Evolutionary conservation across 2,113 vertebrate genomes (phyloP).

Genomic region (Anthoscopus minutus): DNA sequence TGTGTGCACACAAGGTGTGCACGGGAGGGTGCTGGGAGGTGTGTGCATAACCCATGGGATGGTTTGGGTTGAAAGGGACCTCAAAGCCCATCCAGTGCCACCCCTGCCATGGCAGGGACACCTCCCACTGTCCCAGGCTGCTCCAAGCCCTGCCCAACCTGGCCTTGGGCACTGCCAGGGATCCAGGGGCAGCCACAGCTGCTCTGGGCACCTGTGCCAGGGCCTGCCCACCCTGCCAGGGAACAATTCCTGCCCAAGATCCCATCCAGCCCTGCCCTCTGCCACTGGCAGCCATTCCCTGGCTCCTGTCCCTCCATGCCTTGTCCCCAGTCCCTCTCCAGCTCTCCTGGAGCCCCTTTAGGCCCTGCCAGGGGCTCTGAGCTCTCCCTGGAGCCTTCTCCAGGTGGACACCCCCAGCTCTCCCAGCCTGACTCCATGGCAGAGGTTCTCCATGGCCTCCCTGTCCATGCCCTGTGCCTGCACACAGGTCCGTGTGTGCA

Average conservation of each 20-base stretch:
- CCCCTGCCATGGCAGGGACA: neutral
- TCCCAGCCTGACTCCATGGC: neutral
- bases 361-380: neutral
- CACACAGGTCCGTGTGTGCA: neutral
- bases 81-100: neutral
- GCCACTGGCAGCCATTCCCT: neutral
- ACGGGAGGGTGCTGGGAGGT: rapidly evolving
- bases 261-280: neutral
- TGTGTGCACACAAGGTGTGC: neutral
- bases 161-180: neutral
- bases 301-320: neutral
- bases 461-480: neutral
- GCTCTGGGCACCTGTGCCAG: neutral
- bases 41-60: neutral
- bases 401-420: neutral
- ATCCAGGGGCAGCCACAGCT: neutral
- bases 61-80: neutral
- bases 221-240: neutral
- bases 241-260: neutral
- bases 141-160: neutral
- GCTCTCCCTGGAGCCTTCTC: neutral
- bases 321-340: neutral
- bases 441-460: neutral
- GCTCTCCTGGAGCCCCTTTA: neutral
- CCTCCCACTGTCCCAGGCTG: neutral